A percentile compares a stretch with the other conserved stretches of the same genome.
Evolutionary conservation across 2,888 invertebrate genomes (phyloP).

Genomic region (Lasioglossum figueresi): DNA sequence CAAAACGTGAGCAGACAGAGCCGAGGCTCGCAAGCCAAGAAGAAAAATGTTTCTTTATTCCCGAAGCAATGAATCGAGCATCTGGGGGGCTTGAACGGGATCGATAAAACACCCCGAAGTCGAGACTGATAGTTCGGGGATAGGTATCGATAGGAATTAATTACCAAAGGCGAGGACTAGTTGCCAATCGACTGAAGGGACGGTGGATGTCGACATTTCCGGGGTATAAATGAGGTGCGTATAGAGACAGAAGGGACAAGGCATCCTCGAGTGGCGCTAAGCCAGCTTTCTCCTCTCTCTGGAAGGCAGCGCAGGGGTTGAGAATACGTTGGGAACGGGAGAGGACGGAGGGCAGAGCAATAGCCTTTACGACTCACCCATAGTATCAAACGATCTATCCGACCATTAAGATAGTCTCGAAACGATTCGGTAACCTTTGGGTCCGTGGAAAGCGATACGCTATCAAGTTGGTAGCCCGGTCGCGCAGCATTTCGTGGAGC

Average conservation of each 20-base stretch:
- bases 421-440: constrained; percentile 84
- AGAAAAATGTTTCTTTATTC: background rate
- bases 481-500: constrained; percentile 77
- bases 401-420: constrained; percentile 84
- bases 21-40: background rate
- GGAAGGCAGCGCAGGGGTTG: constrained; percentile 58
- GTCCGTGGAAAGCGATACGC: constrained; percentile 83
- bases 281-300: constrained; percentile 70
- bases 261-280: constrained; percentile 75
- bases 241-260: constrained; percentile 59
- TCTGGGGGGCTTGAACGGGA: background rate
- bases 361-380: constrained; percentile 84
- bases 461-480: constrained; percentile 80
- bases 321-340: constrained; percentile 57
- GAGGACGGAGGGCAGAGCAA: constrained; percentile 80
- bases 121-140: background rate
- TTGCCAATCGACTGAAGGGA: constrained; percentile 65
- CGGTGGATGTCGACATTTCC: constrained; percentile 59
- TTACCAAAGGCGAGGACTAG: constrained; percentile 55
- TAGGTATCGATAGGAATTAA: constrained; percentile 63
- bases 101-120: background rate
- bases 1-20: background rate
- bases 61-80: background rate
- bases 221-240: constrained; percentile 76
- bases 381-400: constrained; percentile 84